Evolutionary conservation across 2,888 invertebrate species (phyloP).

Genomic region (Lasius fuliginosus): DNA sequence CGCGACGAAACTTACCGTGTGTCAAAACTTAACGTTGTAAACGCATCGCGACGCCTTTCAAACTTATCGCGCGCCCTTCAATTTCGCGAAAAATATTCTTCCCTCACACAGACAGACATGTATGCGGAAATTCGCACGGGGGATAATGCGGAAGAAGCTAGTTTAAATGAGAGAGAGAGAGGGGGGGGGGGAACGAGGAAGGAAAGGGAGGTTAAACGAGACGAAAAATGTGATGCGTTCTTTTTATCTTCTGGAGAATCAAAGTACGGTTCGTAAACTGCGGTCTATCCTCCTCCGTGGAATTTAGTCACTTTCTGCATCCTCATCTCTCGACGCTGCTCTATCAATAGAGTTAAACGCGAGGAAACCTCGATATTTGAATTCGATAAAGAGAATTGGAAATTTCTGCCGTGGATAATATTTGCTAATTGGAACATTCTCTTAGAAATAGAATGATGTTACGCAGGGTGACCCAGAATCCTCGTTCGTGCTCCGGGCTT

Average conservation of each 20-base stretch:
- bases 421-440: slow-evolving; percentile 49
- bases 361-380: slow-evolving; percentile 25
- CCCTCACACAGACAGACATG: too few species aligned
- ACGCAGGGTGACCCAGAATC: slow-evolving; percentile 31
- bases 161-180: background rate
- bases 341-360: slow-evolving; percentile 53
- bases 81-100: background rate
- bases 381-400: slow-evolving; percentile 42
- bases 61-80: background rate
- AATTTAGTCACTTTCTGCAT: slow-evolving; percentile 37
- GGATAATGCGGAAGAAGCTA: background rate
- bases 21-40: background rate
- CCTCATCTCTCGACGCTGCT: slow-evolving; percentile 43
- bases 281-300: background rate
- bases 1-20: background rate
- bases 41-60: background rate
- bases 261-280: slow-evolving; percentile 14
- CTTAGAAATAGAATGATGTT: slow-evolving; percentile 36
- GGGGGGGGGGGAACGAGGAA: too few species aligned
- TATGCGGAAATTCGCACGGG: background rate
- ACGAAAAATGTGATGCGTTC: slow-evolving; percentile 9
- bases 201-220: background rate
- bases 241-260: slow-evolving; percentile 3
- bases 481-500: slow-evolving; percentile 6
- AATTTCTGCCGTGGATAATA: slow-evolving; percentile 46